Conservation (phyloP, 2,797 vertebrate species). For the Spinus pinus region DNA sequence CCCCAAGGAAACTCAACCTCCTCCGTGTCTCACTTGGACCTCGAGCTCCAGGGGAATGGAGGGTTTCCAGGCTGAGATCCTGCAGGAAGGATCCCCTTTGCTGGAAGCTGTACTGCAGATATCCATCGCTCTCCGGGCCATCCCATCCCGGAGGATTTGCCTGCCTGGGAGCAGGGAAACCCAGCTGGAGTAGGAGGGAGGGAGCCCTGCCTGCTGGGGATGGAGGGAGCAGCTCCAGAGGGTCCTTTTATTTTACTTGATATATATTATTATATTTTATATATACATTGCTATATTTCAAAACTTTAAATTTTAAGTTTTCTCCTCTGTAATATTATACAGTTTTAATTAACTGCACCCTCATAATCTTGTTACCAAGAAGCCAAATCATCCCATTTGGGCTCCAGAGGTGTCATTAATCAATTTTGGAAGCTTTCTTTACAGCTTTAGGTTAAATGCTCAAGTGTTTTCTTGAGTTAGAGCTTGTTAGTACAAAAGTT, state of each 20-base stretch:
- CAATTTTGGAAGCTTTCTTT: not conserved
- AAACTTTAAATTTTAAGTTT: not conserved
- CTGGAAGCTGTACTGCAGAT: not conserved
- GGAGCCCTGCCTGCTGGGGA: rapidly evolving
- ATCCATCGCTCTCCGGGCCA: not conserved
- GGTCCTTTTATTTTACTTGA: not conserved
- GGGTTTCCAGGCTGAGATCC: not conserved
- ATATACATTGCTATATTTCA: not conserved
- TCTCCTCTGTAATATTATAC: not conserved
- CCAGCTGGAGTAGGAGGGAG: not conserved
- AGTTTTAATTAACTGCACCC: not conserved
- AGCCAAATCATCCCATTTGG: too few species aligned
- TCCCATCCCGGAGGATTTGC: not conserved
- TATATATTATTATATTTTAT: not conserved
- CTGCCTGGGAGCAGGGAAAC: not conserved
- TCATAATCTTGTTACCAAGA: not conserved
- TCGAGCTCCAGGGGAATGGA: not conserved
- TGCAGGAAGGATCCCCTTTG: not conserved
- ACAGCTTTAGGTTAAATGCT: not conserved
- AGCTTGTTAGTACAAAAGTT: not conserved
- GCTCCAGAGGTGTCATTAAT: not conserved
- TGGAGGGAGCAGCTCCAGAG: not conserved
- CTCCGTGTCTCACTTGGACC: not conserved
- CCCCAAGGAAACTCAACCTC: not conserved
- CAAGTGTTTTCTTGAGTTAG: not conserved